Evolutionary conservation across 2,113 vertebrate genomes (phyloP).

Genomic region (Lontra canadensis): DNA sequence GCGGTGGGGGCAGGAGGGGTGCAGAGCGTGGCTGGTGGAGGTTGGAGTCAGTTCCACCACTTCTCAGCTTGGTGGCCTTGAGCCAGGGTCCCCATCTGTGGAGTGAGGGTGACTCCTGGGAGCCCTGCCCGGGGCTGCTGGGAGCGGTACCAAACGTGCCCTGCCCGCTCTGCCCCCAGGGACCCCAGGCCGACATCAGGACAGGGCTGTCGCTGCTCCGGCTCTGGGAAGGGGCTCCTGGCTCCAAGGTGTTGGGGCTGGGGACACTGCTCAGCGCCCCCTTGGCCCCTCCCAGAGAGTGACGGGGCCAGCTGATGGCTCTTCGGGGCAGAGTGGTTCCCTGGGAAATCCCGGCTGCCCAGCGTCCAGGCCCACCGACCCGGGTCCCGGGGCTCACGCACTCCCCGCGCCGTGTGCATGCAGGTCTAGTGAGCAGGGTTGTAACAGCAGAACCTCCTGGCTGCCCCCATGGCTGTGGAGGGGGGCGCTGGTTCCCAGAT

Average conservation of each 20-base stretch:
- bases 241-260: neutral
- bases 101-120: neutral
- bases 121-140: too few relatives aligned
- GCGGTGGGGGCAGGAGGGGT: too few relatives aligned
- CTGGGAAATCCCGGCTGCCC: neutral
- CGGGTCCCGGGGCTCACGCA: neutral
- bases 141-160: neutral
- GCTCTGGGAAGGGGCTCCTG: neutral
- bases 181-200: neutral
- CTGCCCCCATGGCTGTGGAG: rapidly evolving
- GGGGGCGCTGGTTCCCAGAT: neutral
- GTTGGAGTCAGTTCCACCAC: neutral
- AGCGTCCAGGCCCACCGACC: rapidly evolving
- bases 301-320: neutral
- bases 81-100: neutral
- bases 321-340: neutral
- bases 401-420: rapidly evolving
- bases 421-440: neutral
- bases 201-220: neutral
- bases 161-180: neutral
- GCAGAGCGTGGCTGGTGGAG: neutral
- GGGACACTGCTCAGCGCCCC: too few relatives aligned
- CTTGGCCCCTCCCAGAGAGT: neutral
- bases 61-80: neutral
- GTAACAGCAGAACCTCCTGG: neutral